Evolutionary conservation across 2,113 vertebrate genomes (phyloP).

Genomic region (Hassar affinis): DNA sequence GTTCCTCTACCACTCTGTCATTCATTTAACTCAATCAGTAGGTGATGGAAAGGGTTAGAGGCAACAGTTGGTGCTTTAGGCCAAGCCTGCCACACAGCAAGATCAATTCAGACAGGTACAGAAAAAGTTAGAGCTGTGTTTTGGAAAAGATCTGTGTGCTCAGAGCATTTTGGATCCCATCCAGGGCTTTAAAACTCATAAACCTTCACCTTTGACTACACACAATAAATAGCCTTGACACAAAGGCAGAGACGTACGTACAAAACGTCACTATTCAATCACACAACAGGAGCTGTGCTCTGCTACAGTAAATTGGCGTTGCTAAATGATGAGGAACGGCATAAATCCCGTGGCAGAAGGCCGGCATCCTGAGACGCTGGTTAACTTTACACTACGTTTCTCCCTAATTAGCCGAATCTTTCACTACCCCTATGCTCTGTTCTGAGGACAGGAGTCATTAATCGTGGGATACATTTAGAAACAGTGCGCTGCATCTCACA

Average conservation of each 20-base stretch:
- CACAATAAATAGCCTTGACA: constrained; percentile 5
- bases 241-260: constrained; percentile 25
- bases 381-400: constrained; percentile 50
- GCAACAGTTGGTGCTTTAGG: not conserved
- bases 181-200: not conserved
- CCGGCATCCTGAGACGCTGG: constrained; percentile 39
- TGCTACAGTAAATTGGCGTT: constrained; percentile 23
- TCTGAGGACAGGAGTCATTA: constrained; percentile 32
- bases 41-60: not conserved
- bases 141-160: not conserved
- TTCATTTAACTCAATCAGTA: not conserved
- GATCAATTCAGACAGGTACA: not conserved
- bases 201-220: constrained; percentile 20
- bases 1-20: not conserved
- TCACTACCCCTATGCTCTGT: constrained; percentile 33
- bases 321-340: constrained; percentile 49
- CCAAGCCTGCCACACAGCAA: not conserved
- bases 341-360: constrained; percentile 41
- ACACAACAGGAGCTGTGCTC: constrained; percentile 44
- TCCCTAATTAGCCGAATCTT: constrained; percentile 30
- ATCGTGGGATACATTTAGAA: constrained; percentile 20
- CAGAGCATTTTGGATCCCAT: not conserved
- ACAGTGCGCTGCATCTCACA: not conserved
- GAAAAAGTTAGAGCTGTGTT: not conserved
- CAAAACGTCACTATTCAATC: constrained; percentile 49